Percentiles rank a stretch among this genome's conserved stretches.
These are phyloP conservation scores for Lasioglossum leucozonium DNA, from an alignment of 2,888 invertebrate genomes.

Conservation along the genomic window DNA sequence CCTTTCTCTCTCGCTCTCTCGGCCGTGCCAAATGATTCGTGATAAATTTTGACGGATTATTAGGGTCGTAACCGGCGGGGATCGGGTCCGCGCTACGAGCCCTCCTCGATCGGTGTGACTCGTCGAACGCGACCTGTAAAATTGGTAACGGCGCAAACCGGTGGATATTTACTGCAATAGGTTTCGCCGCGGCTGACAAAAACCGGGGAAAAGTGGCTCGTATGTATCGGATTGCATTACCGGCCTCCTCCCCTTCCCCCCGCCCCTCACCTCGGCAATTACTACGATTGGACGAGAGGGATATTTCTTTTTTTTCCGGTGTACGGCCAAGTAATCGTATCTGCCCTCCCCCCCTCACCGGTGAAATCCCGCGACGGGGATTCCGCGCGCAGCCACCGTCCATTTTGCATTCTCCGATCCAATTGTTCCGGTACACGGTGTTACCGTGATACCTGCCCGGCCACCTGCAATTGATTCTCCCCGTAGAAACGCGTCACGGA, in stretches of 20 bases:
- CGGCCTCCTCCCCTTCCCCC: not conserved
- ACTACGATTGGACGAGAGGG: slow-evolving; percentile 43
- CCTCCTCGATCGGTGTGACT: not conserved
- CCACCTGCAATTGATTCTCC: slow-evolving; percentile 5
- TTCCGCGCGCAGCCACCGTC: slow-evolving; percentile 16
- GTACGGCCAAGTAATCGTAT: slow-evolving; percentile 28
- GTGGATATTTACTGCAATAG: slow-evolving; percentile 46
- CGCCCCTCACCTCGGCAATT: slow-evolving; percentile 37
- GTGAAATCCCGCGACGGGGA: slow-evolving; percentile 13
- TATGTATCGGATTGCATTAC: slow-evolving; percentile 41
- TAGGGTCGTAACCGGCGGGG: slow-evolving; percentile 28
- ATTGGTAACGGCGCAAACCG: slow-evolving; percentile 28
- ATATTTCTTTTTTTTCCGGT: slow-evolving; percentile 47
- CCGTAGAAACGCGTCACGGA: slow-evolving; percentile 2
- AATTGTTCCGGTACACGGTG: slow-evolving; percentile 19
- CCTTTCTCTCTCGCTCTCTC: no score
- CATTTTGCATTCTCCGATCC: slow-evolving; percentile 35
- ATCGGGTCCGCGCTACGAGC: slow-evolving; percentile 6
- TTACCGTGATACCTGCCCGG: not conserved
- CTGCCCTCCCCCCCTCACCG: no score
- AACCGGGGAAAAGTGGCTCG: slow-evolving; percentile 29
- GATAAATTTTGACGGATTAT: slow-evolving; percentile 47
- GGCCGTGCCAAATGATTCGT: not conserved
- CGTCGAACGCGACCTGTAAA: slow-evolving; percentile 33
- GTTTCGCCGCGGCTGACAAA: slow-evolving; percentile 21